phyloP scores from a whole-genome alignment of 2,113 vertebrate species.

The Callaeas wilsoni region DNA sequence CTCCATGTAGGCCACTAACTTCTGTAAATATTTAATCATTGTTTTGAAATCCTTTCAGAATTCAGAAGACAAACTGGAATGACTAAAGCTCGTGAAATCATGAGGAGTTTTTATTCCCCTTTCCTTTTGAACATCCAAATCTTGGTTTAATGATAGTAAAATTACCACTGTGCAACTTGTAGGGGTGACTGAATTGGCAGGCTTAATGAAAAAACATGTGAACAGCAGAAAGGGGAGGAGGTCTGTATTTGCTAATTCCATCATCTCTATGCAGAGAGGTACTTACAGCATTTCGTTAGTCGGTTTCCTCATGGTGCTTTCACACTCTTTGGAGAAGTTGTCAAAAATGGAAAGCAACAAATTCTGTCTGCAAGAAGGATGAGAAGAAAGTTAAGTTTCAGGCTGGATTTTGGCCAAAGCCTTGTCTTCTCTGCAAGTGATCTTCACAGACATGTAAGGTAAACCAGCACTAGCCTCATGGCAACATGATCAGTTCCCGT shows the following conservation, averaged over 20 bases:
- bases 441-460: neutral
- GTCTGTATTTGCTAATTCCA: neutral
- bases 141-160: slow-evolving; percentile 22
- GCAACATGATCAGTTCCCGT: neutral
- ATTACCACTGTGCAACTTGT: neutral
- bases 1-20: neutral
- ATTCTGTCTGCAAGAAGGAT: slow-evolving; percentile 75
- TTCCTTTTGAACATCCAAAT: neutral
- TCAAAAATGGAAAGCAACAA: slow-evolving; percentile 75
- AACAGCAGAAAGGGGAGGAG: neutral
- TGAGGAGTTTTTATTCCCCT: rapidly evolving
- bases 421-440: neutral
- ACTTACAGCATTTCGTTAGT: slow-evolving; percentile 78
- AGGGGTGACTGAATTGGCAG: neutral
- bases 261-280: slow-evolving; percentile 7
- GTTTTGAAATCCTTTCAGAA: neutral
- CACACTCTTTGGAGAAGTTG: slow-evolving; percentile 83
- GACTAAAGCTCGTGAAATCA: neutral
- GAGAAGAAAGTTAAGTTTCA: slow-evolving; percentile 25
- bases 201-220: neutral
- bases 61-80: neutral
- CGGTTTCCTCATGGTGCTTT: slow-evolving; percentile 59
- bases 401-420: neutral
- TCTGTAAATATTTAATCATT: neutral
- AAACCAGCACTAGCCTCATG: neutral